Conservation (phyloP, 2,113 vertebrate species). For the Zeus faber region DNA sequence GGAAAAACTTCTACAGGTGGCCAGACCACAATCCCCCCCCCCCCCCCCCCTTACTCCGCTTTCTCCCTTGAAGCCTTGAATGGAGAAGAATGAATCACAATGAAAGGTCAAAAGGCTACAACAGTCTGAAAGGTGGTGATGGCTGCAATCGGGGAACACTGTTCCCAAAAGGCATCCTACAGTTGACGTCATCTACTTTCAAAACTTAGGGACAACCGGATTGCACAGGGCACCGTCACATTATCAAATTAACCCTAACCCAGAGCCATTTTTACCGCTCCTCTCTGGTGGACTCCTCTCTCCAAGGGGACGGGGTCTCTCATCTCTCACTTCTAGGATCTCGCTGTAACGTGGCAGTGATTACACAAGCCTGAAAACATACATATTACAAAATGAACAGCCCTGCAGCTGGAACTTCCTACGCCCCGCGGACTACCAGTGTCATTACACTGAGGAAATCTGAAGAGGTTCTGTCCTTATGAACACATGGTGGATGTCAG, state of each 20-base stretch:
- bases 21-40: too few relatives aligned
- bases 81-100: background rate
- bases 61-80: background rate
- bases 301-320: slow-evolving; percentile 35
- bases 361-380: slow-evolving; percentile 60
- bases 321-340: slow-evolving; percentile 28
- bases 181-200: too few relatives aligned
- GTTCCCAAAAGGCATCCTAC: too few relatives aligned
- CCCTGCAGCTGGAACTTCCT: slow-evolving; percentile 13
- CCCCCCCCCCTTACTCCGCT: background rate
- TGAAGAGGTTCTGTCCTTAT: too few relatives aligned
- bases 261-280: background rate
- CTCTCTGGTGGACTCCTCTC: background rate
- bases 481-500: too few relatives aligned
- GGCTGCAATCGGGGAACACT: too few relatives aligned
- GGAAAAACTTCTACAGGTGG: background rate
- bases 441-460: too few relatives aligned
- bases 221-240: too few relatives aligned
- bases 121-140: too few relatives aligned
- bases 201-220: too few relatives aligned
- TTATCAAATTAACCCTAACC: background rate
- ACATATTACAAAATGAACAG: slow-evolving; percentile 33
- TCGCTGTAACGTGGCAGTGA: slow-evolving; percentile 58
- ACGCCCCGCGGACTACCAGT: too few relatives aligned
- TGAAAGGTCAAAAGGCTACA: too few relatives aligned